phyloP scores from a whole-genome alignment of 2,113 vertebrate genomes.

The Lontra canadensis region DNA sequence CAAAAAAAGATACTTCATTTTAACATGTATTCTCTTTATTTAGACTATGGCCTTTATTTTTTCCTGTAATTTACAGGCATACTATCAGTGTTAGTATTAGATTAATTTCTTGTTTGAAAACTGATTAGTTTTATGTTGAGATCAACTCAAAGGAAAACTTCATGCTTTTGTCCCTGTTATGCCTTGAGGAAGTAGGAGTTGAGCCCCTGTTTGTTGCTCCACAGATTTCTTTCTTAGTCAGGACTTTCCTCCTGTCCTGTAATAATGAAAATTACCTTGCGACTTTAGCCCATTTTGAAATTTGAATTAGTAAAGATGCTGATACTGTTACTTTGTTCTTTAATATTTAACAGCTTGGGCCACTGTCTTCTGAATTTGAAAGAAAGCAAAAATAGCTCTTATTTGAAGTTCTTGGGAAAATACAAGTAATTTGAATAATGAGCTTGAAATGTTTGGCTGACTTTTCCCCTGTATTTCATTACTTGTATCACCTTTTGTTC shows the following conservation, averaged over 20 bases:
- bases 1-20: not conserved
- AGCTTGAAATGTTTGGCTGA: slow-evolving; percentile 13
- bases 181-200: not conserved
- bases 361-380: not conserved
- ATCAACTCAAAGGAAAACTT: not conserved
- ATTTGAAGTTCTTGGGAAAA: slow-evolving; percentile 38
- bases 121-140: not conserved
- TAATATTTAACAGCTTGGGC: not conserved
- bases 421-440: slow-evolving; percentile 30
- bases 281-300: slow-evolving; percentile 19
- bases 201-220: not conserved
- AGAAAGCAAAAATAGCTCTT: not conserved
- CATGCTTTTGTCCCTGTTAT: not conserved
- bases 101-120: slow-evolving; percentile 52
- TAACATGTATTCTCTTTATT: slow-evolving; percentile 24
- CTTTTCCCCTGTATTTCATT: slow-evolving; percentile 28
- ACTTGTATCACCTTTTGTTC: not conserved
- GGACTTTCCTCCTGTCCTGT: not conserved
- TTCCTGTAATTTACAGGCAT: slow-evolving; percentile 5
- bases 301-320: not conserved
- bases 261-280: not conserved
- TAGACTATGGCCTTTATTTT: not conserved
- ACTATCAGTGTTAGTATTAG: not conserved
- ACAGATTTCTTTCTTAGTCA: not conserved
- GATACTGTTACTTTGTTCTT: not conserved